These are phyloP conservation scores for Crenuchus spilurus DNA, from an alignment of 2,797 vertebrate species.

Conservation along the genomic window DNA sequence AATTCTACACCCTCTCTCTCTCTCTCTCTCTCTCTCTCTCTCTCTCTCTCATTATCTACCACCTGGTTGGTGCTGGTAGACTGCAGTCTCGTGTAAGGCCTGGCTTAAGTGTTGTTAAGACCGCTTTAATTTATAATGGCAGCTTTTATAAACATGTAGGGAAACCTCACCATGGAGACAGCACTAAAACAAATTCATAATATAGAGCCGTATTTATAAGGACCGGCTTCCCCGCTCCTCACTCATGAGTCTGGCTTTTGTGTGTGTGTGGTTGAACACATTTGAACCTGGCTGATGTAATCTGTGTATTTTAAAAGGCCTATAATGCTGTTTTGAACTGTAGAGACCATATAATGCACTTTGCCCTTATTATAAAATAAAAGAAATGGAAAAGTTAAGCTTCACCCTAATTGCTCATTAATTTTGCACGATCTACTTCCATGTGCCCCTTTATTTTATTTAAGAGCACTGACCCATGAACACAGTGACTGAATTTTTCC, in stretches of 20 bases:
- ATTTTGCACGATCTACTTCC: background rate
- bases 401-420: background rate
- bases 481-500: background rate
- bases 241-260: constrained; percentile 55
- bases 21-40: constrained; percentile 62
- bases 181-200: constrained; percentile 83
- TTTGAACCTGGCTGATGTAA: constrained; percentile 22
- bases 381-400: background rate
- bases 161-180: constrained; percentile 84
- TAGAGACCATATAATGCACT: background rate
- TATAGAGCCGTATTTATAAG: constrained; percentile 86
- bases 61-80: constrained; percentile 27
- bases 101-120: constrained; percentile 81
- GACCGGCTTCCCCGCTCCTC: constrained; percentile 58
- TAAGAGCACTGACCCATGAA: too few species aligned
- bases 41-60: constrained; percentile 55
- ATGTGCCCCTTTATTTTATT: background rate
- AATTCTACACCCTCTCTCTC: constrained; percentile 59
- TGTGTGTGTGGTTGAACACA: constrained; percentile 34
- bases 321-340: background rate
- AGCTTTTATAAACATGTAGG: constrained; percentile 82
- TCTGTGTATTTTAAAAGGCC: background rate
- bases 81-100: constrained; percentile 63
- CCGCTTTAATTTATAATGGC: constrained; percentile 83
- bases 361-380: background rate